These are phyloP conservation scores for Eupleurogrammus muticus DNA, from an alignment of 2,797 vertebrate genomes.

Conservation along the genomic window DNA sequence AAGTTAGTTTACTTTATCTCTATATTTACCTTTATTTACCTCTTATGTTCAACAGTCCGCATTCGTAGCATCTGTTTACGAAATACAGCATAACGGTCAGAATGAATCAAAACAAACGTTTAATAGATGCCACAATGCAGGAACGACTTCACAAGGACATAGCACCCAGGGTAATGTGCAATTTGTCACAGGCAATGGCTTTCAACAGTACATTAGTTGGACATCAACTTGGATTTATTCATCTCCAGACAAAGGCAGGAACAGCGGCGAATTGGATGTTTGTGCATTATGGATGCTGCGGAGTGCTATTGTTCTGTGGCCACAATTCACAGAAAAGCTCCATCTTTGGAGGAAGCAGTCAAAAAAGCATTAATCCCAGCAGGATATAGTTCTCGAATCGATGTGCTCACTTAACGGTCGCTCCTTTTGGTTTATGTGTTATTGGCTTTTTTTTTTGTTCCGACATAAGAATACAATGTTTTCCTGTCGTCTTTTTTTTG, in stretches of 20 bases:
- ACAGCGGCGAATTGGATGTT: constrained; percentile 45
- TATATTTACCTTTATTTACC: background rate
- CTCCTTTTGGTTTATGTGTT: constrained; percentile 15
- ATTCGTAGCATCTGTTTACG: background rate
- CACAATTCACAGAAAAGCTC: constrained; percentile 33
- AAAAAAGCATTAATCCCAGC: constrained; percentile 17
- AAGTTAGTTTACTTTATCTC: background rate
- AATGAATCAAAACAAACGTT: constrained; percentile 9
- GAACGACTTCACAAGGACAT: constrained; percentile 59
- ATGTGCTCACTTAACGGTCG: constrained; percentile 17
- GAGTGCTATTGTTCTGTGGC: constrained; percentile 36
- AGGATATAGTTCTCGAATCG: constrained; percentile 34
- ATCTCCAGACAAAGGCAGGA: constrained; percentile 50
- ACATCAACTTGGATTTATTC: constrained; percentile 71
- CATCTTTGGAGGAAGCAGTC: constrained; percentile 16
- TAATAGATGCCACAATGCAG: constrained; percentile 49
- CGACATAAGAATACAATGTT: constrained; percentile 1
- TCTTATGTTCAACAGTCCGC: background rate
- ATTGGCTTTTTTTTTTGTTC: constrained; percentile 31
- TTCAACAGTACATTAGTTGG: constrained; percentile 66
- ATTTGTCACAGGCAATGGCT: constrained; percentile 66
- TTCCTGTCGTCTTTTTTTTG: constrained; percentile 1
- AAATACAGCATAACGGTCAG: constrained; percentile 21
- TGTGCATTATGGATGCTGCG: constrained; percentile 56
- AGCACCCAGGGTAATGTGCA: constrained; percentile 55